A percentile compares a stretch with the other conserved stretches of the same genome.
These are phyloP conservation scores for Clitarchus hookeri DNA, from an alignment of 2,888 invertebrate species.

Conservation along the genomic window DNA sequence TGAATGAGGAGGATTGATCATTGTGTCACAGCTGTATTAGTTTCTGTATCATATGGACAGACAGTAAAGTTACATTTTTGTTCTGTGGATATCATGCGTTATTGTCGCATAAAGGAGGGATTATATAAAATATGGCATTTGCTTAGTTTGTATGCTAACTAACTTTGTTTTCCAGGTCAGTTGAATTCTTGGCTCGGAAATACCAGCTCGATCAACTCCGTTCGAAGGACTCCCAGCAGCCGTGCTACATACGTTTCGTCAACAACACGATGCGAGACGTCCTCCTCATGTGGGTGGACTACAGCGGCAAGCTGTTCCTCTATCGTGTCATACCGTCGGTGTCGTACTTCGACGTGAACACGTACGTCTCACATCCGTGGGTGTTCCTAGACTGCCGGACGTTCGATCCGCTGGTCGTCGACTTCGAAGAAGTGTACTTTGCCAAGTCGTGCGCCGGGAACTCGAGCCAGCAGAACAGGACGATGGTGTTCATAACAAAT, in stretches of 20 bases:
- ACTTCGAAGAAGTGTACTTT: slow-evolving; percentile 58
- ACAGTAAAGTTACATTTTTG: no score
- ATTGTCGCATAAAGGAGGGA: no score
- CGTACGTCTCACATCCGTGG: slow-evolving; percentile 84
- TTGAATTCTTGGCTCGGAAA: neutral
- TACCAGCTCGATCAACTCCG: neutral
- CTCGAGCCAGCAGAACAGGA: slow-evolving; percentile 24
- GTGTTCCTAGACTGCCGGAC: slow-evolving; percentile 74
- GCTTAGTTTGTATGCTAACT: no score
- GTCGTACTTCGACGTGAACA: slow-evolving; percentile 68
- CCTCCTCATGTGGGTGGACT: slow-evolving; percentile 79
- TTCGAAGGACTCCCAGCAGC: slow-evolving; percentile 49
- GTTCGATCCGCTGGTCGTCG: slow-evolving; percentile 67
- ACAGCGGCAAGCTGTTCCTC: slow-evolving; percentile 63
- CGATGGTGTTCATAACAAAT: slow-evolving; percentile 60
- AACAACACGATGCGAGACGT: slow-evolving; percentile 63
- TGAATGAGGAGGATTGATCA: no score
- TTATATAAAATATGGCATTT: no score
- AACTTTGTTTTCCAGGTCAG: neutral
- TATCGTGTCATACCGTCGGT: slow-evolving; percentile 64
- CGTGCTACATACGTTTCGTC: slow-evolving; percentile 63
- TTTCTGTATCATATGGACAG: no score
- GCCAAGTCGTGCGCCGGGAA: slow-evolving; percentile 48
- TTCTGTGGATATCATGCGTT: no score
- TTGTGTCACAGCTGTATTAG: no score